phyloP scores from a whole-genome alignment of 2,113 vertebrate species.

The Pithys albifrons region DNA sequence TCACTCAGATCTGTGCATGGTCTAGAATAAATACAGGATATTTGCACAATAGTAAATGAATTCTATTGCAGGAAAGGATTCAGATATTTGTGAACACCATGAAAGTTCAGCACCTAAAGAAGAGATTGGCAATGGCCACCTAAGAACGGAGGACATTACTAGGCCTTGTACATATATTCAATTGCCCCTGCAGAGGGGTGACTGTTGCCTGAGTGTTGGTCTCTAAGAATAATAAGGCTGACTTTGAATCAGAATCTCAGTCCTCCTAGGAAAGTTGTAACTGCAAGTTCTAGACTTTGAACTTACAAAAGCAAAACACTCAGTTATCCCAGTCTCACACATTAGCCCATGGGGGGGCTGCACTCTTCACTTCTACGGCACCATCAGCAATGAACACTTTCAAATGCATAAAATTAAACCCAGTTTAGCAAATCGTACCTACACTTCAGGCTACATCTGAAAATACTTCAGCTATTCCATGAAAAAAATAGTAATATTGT shows the following conservation, averaged over 20 bases:
- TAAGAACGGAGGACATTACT: neutral
- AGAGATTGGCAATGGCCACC: neutral
- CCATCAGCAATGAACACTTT: neutral
- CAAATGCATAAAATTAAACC: neutral
- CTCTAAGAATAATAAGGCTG: neutral
- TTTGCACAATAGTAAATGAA: neutral
- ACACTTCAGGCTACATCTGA: neutral
- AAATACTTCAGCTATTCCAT: neutral
- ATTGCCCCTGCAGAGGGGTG: neutral
- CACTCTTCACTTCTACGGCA: neutral
- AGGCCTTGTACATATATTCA: neutral
- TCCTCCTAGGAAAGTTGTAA: neutral
- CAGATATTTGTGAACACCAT: neutral
- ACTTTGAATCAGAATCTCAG: neutral
- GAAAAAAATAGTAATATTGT: fast-evolving
- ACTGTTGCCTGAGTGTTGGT: neutral
- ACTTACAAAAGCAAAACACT: neutral
- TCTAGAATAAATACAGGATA: constrained; percentile 1
- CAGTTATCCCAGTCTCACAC: neutral
- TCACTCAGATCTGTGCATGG: neutral
- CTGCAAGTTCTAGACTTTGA: neutral
- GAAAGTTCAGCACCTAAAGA: neutral
- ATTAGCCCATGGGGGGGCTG: neutral
- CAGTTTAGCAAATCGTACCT: neutral
- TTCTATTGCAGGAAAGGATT: neutral